Conservation (phyloP, 2,888 invertebrate genomes). For the Meandrusa payeni region DNA sequence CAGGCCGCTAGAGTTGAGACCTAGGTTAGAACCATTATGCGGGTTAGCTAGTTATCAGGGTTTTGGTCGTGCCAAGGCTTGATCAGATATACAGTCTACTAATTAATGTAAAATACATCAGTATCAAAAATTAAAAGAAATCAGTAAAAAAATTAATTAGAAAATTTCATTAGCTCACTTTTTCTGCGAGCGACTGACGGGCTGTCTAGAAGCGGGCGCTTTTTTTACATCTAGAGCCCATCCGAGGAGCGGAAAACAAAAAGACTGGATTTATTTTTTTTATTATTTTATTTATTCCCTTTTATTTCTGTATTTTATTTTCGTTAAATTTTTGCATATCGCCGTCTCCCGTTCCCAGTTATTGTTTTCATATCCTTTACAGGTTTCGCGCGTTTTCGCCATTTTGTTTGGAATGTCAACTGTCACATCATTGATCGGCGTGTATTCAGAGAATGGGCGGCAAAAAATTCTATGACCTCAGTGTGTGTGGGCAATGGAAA, state of each 20-base stretch:
- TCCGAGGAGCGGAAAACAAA: conserved; percentile 75
- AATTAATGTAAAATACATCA: too few relatives aligned
- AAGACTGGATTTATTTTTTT: conserved; percentile 78
- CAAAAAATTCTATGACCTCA: conserved; percentile 33
- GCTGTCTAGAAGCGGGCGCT: conserved; percentile 79
- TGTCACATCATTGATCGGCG: conserved; percentile 49
- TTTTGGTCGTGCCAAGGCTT: too few relatives aligned
- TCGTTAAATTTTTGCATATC: conserved; percentile 73
- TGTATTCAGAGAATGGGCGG: conserved; percentile 41
- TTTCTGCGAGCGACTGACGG: conserved; percentile 43
- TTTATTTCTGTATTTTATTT: conserved; percentile 68
- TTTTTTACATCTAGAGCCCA: conserved; percentile 77
- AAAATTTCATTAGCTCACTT: conserved; percentile 41
- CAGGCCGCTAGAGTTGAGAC: too few relatives aligned
- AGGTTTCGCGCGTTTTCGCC: conserved; percentile 52
- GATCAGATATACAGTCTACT: too few relatives aligned
- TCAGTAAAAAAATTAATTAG: conserved; percentile 3
- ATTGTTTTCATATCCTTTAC: conserved; percentile 45
- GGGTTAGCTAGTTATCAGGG: too few relatives aligned
- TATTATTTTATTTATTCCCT: conserved; percentile 77
- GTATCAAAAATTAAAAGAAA: not conserved
- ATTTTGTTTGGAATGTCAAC: conserved; percentile 56
- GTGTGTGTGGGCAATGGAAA: conserved; percentile 44
- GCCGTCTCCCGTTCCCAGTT: conserved; percentile 41
- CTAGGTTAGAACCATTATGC: too few relatives aligned